phyloP scores from a whole-genome alignment of 2,113 vertebrate genomes.

The Nansenia antarctica region DNA sequence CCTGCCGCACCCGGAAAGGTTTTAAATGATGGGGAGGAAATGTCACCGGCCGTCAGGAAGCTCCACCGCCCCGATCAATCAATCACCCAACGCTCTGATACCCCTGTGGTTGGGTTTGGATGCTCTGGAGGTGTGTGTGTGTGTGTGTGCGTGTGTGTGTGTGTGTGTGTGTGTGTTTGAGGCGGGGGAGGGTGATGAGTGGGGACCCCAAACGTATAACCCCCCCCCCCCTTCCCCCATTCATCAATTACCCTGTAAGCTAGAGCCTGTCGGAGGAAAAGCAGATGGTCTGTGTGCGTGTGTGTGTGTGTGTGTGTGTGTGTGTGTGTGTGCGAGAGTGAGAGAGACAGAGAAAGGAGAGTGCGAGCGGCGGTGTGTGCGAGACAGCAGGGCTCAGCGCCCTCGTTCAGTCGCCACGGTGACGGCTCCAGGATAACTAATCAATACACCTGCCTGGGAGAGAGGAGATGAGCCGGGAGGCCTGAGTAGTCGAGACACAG shows the following conservation, averaged over 20 bases:
- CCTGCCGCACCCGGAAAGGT: constrained; percentile 39
- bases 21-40: constrained; percentile 61
- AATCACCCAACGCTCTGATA: constrained; percentile 47
- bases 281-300: constrained; percentile 45
- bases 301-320: constrained; percentile 13
- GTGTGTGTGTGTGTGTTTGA: constrained; percentile 8
- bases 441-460: constrained; percentile 59
- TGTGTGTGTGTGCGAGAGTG: constrained; percentile 14
- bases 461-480: constrained; percentile 36
- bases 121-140: constrained; percentile 19
- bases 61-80: constrained; percentile 63
- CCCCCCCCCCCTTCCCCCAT: too few species aligned
- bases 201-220: constrained; percentile 56
- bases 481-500: constrained; percentile 49
- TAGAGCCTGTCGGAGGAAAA: constrained; percentile 48
- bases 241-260: constrained; percentile 64
- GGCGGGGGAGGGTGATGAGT: constrained; percentile 12
- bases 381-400: constrained; percentile 5
- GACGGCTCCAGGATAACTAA: constrained; percentile 63
- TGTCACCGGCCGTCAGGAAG: constrained; percentile 63
- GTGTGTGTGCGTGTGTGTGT: constrained; percentile 11
- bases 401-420: constrained; percentile 19
- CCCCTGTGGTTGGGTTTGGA: constrained; percentile 1
- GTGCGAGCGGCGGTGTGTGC: too few species aligned
- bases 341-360: too few species aligned